Percentiles rank a stretch among this genome's conserved stretches.
Conservation (phyloP, 2,113 vertebrate species). For the Silurus glanis region DNA sequence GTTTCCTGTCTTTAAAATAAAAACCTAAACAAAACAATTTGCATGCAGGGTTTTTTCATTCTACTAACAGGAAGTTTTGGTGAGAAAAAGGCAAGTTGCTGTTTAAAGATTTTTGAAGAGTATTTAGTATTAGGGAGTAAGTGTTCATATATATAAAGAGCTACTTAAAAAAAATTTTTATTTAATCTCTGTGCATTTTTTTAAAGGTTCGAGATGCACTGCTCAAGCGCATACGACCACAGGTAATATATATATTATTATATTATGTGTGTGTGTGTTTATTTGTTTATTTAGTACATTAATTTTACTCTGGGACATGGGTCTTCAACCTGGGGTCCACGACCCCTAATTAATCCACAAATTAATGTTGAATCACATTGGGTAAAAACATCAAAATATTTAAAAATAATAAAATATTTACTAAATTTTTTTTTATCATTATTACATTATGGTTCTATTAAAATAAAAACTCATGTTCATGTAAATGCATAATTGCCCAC, state of each 20-base stretch:
- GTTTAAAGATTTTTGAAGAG: not conserved
- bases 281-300: too few species aligned
- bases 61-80: slow-evolving; percentile 67
- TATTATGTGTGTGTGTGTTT: too few species aligned
- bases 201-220: slow-evolving; percentile 66
- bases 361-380: too few species aligned
- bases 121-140: not conserved
- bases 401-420: too few species aligned
- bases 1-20: not conserved
- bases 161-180: not conserved
- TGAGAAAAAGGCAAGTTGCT: slow-evolving; percentile 68
- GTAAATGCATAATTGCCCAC: too few species aligned
- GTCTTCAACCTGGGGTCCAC: too few species aligned
- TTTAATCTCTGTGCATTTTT: slow-evolving; percentile 30
- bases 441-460: too few species aligned
- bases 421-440: too few species aligned
- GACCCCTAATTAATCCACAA: too few species aligned
- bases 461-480: too few species aligned
- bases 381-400: too few species aligned
- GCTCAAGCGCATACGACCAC: not conserved
- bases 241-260: slow-evolving; percentile 47
- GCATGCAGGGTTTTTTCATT: slow-evolving; percentile 73
- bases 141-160: not conserved
- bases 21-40: slow-evolving; percentile 4
- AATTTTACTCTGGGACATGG: too few species aligned